Evolutionary conservation across 2,113 vertebrate genomes (phyloP), one percentile per base, ranked within the genome.

Genomic region (Megaleporinus macrocephalus): DNA sequence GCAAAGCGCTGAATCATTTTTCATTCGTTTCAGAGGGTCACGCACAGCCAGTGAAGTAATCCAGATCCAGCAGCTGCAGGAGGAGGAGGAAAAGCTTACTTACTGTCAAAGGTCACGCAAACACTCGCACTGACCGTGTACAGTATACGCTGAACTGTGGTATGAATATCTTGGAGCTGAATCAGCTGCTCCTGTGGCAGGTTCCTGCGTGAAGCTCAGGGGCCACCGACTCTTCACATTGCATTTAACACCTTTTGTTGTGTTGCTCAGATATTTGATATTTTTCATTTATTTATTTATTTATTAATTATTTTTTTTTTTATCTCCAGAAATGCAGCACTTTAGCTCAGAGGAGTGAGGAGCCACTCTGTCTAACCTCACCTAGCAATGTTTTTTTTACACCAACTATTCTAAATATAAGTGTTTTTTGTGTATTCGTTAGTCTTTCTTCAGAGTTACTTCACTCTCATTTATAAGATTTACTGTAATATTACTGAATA

Each of bases 281-380:
- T n/a, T n/a, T n/a, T n/a, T n/a, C n/a, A n/a, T n/a, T n/a, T n/a
- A n/a, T n/a, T n/a, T n/a, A n/a, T n/a, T n/a, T n/a, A n/a, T n/a
- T n/a, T n/a, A n/a, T n/a, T n/a, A n/a, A n/a, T n/a, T n/a, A n/a
- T n/a, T n/a, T n/a, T n/a, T n/a, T n/a, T n/a, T n/a, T n/a, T n/a
- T n/a, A n/a, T n/a, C n/a, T 84, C 82, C 78, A 85, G 57, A 70
- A 86, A 29, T 75, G n/a, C 61, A 2, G 10, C 87, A 83, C 79
- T 68, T 44, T n/a, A n/a, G n/a, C n/a, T n/a, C n/a, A n/a, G n/a
- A n/a, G n/a, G n/a, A n/a, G n/a, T n/a, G n/a, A n/a, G n/a, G n/a
- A n/a, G n/a, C n/a, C n/a, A n/a, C n/a, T n/a, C n/a, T n/a, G n/a
- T n/a, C n/a, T n/a, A n/a, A n/a, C n/a, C n/a, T n/a, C n/a, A n/a